These are phyloP conservation scores for Corythornis vintsioides DNA, from an alignment of 2,113 vertebrate species.

Conservation along the genomic window DNA sequence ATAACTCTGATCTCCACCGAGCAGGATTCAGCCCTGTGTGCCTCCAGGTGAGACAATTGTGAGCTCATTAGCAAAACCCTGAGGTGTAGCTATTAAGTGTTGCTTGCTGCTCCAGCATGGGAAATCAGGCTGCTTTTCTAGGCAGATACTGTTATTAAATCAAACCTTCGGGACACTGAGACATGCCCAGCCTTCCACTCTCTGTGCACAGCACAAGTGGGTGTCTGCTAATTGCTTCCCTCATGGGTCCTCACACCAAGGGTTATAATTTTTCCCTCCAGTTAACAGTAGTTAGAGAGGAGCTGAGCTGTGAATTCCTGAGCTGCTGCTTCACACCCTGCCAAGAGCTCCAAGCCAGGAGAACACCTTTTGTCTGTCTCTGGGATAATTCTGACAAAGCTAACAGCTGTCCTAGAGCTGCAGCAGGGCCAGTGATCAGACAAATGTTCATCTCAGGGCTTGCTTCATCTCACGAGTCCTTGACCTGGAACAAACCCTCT, in stretches of 20 bases:
- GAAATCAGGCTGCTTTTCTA: neutral
- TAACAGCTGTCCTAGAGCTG: neutral
- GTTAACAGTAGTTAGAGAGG: neutral
- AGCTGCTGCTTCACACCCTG: neutral
- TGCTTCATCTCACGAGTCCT: neutral
- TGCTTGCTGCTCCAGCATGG: neutral
- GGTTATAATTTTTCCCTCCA: neutral
- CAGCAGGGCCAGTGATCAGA: accelerated
- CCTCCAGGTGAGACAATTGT: neutral
- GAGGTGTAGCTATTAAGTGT: neutral
- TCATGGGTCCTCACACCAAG: neutral
- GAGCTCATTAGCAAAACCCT: slow-evolving; percentile 17
- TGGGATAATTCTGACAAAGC: neutral
- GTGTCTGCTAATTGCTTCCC: neutral
- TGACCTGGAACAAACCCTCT: neutral
- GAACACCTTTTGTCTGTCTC: neutral
- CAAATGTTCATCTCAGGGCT: neutral
- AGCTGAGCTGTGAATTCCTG: neutral
- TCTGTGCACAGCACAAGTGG: neutral
- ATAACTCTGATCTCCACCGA: neutral
- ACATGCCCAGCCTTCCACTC: neutral
- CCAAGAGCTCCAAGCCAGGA: accelerated
- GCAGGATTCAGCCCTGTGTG: neutral
- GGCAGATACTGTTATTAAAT: neutral
- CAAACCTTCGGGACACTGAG: neutral